These are phyloP conservation scores for Spea hammondii DNA, from an alignment of 2,797 vertebrate genomes.

Conservation along the genomic window DNA sequence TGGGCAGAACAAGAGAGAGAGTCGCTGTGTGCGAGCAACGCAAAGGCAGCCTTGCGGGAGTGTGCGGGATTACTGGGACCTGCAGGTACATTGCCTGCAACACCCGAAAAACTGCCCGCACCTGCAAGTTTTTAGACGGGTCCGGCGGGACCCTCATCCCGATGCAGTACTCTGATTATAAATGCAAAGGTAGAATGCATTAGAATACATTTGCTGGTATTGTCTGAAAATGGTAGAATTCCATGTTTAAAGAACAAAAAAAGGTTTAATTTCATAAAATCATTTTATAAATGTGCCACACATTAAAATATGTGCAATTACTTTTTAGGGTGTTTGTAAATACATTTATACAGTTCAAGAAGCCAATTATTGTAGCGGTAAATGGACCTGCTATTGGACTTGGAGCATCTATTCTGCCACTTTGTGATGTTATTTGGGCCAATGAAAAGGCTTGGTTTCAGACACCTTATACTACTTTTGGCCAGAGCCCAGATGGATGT, in stretches of 20 bases:
- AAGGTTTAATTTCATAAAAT: too few species aligned
- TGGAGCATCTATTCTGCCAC: constrained; percentile 89
- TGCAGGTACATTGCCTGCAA: too few species aligned
- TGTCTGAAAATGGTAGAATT: background rate
- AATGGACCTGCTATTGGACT: constrained; percentile 93
- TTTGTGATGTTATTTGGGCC: constrained; percentile 97
- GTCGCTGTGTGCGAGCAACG: too few species aligned
- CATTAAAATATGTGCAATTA: constrained; percentile 25
- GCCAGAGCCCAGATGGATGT: constrained; percentile 94
- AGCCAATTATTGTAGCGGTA: constrained; percentile 93
- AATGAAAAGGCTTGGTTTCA: constrained; percentile 99
- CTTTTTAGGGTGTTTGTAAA: constrained; percentile 89
- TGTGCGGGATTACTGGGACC: too few species aligned
- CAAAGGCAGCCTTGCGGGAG: too few species aligned
- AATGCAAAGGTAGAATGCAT: too few species aligned
- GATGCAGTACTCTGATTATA: too few species aligned
- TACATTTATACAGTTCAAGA: constrained; percentile 98
- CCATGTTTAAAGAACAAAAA: constrained; percentile 10
- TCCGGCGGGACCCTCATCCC: too few species aligned
- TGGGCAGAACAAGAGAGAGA: too few species aligned
- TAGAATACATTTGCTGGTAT: background rate
- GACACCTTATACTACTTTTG: constrained; percentile 90
- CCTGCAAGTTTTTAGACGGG: too few species aligned
- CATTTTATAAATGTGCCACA: too few species aligned
- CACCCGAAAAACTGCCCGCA: background rate